Base-by-base conservation (phyloP, 2,888 invertebrate genomes). In the Gymnoscelis rufifasciata region DNA sequence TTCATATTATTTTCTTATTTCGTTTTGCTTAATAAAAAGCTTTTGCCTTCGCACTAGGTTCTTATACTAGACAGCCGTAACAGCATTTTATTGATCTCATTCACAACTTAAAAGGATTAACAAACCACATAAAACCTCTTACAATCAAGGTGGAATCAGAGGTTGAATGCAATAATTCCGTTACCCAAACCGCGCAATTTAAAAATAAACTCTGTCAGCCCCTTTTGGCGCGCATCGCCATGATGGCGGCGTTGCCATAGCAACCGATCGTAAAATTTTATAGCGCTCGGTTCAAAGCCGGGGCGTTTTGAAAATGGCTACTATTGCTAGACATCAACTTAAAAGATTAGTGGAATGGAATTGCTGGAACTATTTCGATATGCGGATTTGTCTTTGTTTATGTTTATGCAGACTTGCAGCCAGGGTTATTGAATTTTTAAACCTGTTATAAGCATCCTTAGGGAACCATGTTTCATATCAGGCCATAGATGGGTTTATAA, bases 201-300 rank as follows among this genome's bases (percentile, higher is more conserved):
- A 51, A 54, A 56, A 54, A 43, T 47, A 51, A 57, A 51, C 53
- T 43, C 43, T 49, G 37, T 33, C 50, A 61, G 71, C 68, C 68
- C 68, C 58, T 40, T 48, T 47, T 47, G 54, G 50, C 53, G 69
- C 69, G 76, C 71, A 68, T 65, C 56, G 47, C 60, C 56, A 51
- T 67, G 72, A 81, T 78, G 80, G 83, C 82, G 68, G 68, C 72
- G 86, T 83, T 69, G 75, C 73, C 67, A 81, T 79, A 72, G 69
- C 60, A 55, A 80, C 81, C 48, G 68, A 38, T 81, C 83, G 74
- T 86, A 86, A 86, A 86, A 84, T 84, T 86, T 84, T 83, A 86
- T 73, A 72, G 65, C 75, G 62, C 69, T 67, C 74, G 65, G 77
- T 74, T 78, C 75, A 66, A 65, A 31, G 43, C 33, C 47, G 26